A percentile compares a stretch with the other conserved stretches of the same genome.
Evolutionary conservation across 2,888 invertebrate species (phyloP).

Genomic region (Carabus problematicus): DNA sequence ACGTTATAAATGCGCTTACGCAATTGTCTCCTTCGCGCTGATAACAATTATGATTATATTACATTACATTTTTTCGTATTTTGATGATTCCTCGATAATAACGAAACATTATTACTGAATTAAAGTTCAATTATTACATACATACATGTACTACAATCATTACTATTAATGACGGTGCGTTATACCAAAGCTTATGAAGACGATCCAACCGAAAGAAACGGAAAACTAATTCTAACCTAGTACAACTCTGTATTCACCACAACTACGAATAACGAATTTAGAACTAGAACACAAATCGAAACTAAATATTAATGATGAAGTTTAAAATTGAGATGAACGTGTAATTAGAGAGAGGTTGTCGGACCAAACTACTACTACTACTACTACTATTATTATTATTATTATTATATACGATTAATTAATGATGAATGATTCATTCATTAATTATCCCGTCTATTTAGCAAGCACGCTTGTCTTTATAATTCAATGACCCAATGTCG

Average conservation of each 20-base stretch:
- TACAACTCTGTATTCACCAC: constrained; percentile 32
- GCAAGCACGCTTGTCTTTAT: constrained; percentile 22
- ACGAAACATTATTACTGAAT: too few species aligned
- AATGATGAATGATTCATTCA: constrained; percentile 19
- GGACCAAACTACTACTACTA: constrained; percentile 37
- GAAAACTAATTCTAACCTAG: constrained; percentile 24
- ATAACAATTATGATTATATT: not conserved
- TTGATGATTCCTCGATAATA: not conserved
- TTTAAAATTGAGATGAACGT: constrained; percentile 5
- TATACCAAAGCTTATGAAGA: constrained; percentile 40
- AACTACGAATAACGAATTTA: constrained; percentile 35
- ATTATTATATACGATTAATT: constrained; percentile 15
- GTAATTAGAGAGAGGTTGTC: constrained; percentile 18
- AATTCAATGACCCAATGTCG: constrained; percentile 4
- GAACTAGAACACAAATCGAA: constrained; percentile 18
- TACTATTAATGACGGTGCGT: constrained; percentile 21
- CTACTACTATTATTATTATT: too few species aligned
- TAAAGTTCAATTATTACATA: not conserved
- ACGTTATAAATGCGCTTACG: too few species aligned
- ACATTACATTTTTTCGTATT: not conserved
- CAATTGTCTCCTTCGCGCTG: too few species aligned
- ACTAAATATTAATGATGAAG: constrained; percentile 15
- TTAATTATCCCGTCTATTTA: constrained; percentile 8
- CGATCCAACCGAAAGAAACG: constrained; percentile 31
- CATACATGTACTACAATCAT: too few species aligned